Conservation (phyloP, 2,797 vertebrate species). For the Nyctibius grandis region DNA sequence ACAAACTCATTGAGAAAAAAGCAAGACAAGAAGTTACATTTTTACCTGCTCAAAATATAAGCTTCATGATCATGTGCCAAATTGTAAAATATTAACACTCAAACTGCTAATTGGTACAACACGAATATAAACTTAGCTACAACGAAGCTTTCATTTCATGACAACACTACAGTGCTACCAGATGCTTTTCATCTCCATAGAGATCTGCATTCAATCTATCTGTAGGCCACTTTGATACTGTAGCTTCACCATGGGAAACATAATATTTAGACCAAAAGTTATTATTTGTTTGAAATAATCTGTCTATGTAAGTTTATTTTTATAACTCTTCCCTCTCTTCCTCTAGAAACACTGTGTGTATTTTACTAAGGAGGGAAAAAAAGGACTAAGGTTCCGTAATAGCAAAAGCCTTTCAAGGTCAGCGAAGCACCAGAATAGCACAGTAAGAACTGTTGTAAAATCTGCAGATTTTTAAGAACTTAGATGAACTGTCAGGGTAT, state of each 20-base stretch:
- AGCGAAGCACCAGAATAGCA: neutral
- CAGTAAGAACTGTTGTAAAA: neutral
- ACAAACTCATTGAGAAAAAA: neutral
- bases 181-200: neutral
- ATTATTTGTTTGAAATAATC: slow-evolving; percentile 5
- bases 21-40: neutral
- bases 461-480: neutral
- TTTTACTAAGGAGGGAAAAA: neutral
- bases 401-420: neutral
- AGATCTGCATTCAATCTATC: neutral
- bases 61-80: neutral
- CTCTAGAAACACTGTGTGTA: neutral
- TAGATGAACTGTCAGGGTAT: neutral
- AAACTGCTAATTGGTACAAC: neutral
- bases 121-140: neutral
- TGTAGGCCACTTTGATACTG: neutral
- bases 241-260: neutral
- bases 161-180: neutral
- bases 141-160: neutral
- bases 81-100: neutral
- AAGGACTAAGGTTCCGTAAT: neutral
- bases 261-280: neutral
- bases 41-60: neutral
- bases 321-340: neutral
- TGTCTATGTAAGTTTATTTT: neutral